A percentile compares a stretch with the other conserved stretches of the same genome.
phyloP scores from a whole-genome alignment of 2,113 vertebrate species.

The Lagopus leucura region DNA sequence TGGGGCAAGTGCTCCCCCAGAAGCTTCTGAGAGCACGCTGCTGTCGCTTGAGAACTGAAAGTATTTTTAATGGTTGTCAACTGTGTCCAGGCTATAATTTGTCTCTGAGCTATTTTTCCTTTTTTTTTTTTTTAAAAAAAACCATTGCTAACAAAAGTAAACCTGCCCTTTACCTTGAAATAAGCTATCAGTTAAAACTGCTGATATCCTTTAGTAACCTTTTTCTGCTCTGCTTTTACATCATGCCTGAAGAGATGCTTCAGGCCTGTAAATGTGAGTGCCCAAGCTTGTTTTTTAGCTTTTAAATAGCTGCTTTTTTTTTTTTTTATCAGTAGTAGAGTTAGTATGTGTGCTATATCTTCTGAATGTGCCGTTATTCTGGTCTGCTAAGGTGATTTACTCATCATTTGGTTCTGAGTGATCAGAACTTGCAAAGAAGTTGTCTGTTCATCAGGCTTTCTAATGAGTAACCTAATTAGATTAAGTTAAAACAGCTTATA shows the following conservation, averaged over 20 bases:
- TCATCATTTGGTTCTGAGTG: slow-evolving; percentile 8
- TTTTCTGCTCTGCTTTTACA: neutral
- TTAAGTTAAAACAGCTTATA: neutral
- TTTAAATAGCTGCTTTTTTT: neutral
- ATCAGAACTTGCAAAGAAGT: neutral
- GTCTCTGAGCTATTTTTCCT: neutral
- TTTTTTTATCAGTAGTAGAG: neutral
- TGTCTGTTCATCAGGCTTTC: neutral
- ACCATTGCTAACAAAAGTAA: neutral
- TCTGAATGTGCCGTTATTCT: neutral
- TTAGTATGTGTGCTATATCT: neutral
- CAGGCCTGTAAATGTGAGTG: neutral
- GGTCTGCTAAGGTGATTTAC: slow-evolving; percentile 21
- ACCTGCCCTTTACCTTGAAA: neutral
- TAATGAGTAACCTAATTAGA: neutral
- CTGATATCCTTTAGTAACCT: slow-evolving; percentile 4
- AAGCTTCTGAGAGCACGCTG: neutral
- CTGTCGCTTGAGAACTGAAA: neutral
- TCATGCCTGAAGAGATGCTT: neutral
- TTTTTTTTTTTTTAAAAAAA: too few relatives aligned
- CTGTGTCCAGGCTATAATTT: neutral
- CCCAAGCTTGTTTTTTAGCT: neutral
- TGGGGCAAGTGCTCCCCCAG: neutral
- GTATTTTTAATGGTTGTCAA: neutral
- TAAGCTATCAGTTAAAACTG: neutral